Conservation (phyloP, 2,797 vertebrate genomes). For the Tenualosa thibaudeaui region DNA sequence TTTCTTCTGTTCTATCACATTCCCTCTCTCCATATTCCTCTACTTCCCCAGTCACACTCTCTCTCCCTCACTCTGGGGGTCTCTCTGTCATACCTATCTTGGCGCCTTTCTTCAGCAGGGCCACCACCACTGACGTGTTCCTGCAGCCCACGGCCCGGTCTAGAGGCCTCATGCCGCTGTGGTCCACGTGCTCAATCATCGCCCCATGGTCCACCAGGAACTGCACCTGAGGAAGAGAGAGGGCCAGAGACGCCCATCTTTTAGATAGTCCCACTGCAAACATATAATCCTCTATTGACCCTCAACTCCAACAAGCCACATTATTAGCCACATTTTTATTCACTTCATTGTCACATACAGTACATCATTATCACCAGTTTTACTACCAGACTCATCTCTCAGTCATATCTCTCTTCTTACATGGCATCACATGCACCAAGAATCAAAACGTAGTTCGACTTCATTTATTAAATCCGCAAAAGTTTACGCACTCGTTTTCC, state of each 20-base stretch:
- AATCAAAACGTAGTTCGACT: not conserved
- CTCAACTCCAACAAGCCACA: no score
- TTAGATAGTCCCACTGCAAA: not conserved
- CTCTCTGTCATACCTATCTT: conserved; percentile 63
- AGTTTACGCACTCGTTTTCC: no score
- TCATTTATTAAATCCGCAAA: not conserved
- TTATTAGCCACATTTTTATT: not conserved
- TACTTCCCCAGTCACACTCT: not conserved
- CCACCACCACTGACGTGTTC: conserved; percentile 97
- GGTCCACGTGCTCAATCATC: conserved; percentile 98
- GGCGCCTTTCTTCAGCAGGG: conserved; percentile 98
- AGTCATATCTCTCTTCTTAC: no score
- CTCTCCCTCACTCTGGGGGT: not conserved
- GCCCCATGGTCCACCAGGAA: conserved; percentile 97
- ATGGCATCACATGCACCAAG: not conserved
- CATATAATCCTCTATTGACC: no score
- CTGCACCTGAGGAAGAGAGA: conserved; percentile 81
- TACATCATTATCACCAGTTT: no score
- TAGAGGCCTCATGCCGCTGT: conserved; percentile 96
- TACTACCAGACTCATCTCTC: no score
- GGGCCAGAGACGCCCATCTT: not conserved
- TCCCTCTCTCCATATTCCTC: no score
- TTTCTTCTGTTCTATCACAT: no score
- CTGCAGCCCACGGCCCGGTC: conserved; percentile 96
- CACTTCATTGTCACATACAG: not conserved